Conservation (phyloP, 2,888 invertebrate species). For the Limnephilus lunatus region DNA sequence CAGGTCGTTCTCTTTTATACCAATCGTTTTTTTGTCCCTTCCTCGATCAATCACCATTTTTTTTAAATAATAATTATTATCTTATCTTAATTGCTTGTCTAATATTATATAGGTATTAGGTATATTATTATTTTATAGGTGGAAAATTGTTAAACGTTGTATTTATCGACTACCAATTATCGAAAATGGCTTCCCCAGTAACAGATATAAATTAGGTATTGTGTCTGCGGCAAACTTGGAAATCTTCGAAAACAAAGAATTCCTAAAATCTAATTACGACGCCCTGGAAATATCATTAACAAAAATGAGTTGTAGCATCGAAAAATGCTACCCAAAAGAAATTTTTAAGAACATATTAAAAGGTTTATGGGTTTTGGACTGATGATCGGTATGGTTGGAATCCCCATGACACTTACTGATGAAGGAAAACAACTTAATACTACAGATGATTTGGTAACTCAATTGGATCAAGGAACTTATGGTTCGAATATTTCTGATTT, state of each 20-base stretch:
- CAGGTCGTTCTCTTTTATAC: too few relatives aligned
- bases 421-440: background rate
- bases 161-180: background rate
- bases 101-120: too few relatives aligned
- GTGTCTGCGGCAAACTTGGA: background rate
- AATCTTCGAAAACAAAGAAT: background rate
- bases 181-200: background rate
- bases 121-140: background rate
- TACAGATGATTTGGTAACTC: background rate
- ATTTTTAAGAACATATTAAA: slow-evolving; percentile 34
- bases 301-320: slow-evolving; percentile 31
- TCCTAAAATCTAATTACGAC: slow-evolving; percentile 40
- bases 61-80: background rate
- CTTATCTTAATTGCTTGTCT: background rate
- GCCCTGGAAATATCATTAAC: background rate
- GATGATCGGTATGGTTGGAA: background rate
- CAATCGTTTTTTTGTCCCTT: too few relatives aligned
- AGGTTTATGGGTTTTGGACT: slow-evolving; percentile 33
- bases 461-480: background rate
- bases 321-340: slow-evolving; percentile 44
- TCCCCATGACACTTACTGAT: background rate
- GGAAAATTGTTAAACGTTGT: background rate
- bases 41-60: too few relatives aligned
- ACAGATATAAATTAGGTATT: background rate
- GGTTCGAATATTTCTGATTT: background rate